Evolutionary conservation across 2,797 vertebrate species (phyloP).

Genomic region (Danio jaintianensis): DNA sequence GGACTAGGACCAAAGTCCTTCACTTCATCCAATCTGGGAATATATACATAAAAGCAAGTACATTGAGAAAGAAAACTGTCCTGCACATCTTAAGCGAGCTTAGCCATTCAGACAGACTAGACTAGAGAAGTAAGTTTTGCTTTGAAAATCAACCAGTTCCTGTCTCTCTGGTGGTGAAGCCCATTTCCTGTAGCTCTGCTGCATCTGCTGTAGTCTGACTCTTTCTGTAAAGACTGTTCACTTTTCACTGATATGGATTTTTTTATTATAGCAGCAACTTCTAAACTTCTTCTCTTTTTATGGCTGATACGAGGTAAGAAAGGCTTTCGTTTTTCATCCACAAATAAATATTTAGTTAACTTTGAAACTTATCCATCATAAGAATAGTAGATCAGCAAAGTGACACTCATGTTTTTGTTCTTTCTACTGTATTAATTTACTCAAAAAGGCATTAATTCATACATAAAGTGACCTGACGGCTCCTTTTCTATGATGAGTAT

Average conservation of each 20-base stretch:
- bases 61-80: neutral
- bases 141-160: constrained; percentile 22
- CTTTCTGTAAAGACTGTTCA: constrained; percentile 25
- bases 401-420: neutral
- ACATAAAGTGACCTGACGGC: neutral
- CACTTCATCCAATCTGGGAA: neutral
- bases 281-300: constrained; percentile 64
- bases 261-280: constrained; percentile 46
- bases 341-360: neutral
- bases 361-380: neutral
- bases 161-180: constrained; percentile 47
- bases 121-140: neutral
- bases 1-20: neutral
- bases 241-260: constrained; percentile 64
- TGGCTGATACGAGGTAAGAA: constrained; percentile 72
- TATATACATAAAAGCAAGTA: neutral
- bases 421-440: neutral
- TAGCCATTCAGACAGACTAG: neutral
- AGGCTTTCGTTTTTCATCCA: constrained; percentile 7
- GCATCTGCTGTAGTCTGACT: neutral
- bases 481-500: too few species aligned
- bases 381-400: neutral
- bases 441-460: neutral
- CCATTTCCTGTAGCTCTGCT: constrained; percentile 49
- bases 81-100: neutral